A percentile compares a stretch with the other conserved stretches of the same genome.
Evolutionary conservation across 2,888 invertebrate species (phyloP).

Genomic region (Lasioglossum oenotherae): DNA sequence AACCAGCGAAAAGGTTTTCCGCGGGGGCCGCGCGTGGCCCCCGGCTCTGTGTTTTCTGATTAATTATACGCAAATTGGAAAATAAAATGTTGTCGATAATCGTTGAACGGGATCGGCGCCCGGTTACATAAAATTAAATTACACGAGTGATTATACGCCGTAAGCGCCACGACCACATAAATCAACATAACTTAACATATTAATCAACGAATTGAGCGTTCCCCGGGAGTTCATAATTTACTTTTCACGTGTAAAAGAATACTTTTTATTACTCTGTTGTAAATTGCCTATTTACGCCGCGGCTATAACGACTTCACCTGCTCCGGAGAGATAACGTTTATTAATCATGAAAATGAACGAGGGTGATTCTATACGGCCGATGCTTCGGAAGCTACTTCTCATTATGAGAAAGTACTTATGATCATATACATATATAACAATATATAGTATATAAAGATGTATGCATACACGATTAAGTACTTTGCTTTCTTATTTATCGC

Average conservation of each 20-base stretch:
- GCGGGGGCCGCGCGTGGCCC: background rate
- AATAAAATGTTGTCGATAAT: slow-evolving; percentile 24
- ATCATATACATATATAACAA: background rate
- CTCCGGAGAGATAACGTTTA: slow-evolving; percentile 11
- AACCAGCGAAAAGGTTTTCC: background rate
- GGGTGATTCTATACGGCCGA: background rate
- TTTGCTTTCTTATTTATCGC: background rate
- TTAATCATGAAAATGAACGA: slow-evolving; percentile 13
- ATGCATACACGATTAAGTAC: background rate
- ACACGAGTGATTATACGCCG: slow-evolving; percentile 18
- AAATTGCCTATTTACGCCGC: background rate
- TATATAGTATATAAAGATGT: background rate
- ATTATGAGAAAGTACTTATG: background rate
- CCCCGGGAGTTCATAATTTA: slow-evolving; percentile 30
- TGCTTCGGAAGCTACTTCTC: background rate
- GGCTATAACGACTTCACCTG: slow-evolving; percentile 4
- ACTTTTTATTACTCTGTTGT: slow-evolving; percentile 9
- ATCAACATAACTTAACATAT: slow-evolving; percentile 37
- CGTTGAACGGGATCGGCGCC: background rate
- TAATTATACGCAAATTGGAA: slow-evolving; percentile 16
- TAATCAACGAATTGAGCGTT: slow-evolving; percentile 9
- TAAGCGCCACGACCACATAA: slow-evolving; percentile 16
- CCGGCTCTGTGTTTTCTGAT: slow-evolving; percentile 1
- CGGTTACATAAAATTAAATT: slow-evolving; percentile 21
- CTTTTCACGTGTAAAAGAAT: slow-evolving; percentile 15